phyloP scores from a whole-genome alignment of 2,797 vertebrate species.

The Aulostomus chinensis region DNA sequence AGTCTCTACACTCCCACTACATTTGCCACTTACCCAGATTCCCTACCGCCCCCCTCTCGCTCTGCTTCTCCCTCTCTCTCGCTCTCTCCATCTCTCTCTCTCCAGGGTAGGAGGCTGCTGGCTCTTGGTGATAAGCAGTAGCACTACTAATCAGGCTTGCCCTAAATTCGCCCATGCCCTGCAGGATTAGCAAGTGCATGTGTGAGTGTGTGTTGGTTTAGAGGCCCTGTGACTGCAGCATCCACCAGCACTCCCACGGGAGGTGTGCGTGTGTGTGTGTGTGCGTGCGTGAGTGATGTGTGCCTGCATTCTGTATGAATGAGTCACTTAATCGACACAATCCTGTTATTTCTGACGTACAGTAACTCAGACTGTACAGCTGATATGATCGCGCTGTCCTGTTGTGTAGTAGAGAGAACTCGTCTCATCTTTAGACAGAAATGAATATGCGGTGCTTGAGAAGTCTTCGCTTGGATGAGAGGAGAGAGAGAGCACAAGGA shows the following conservation, averaged over 20 bases:
- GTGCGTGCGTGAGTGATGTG: neutral
- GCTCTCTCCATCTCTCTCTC: conserved; percentile 20
- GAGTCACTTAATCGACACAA: conserved; percentile 48
- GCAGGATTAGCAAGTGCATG: conserved; percentile 72
- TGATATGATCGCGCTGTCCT: conserved; percentile 8
- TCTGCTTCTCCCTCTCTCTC: neutral
- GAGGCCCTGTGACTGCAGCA: conserved; percentile 35
- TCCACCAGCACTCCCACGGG: conserved; percentile 24
- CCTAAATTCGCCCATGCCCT: conserved; percentile 81
- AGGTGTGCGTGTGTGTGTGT: conserved; percentile 29
- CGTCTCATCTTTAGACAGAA: neutral
- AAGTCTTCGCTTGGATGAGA: too few species aligned
- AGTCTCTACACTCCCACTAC: conserved; percentile 36
- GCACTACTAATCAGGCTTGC: conserved; percentile 83
- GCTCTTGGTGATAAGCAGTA: conserved; percentile 75
- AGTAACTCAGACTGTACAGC: conserved; percentile 43
- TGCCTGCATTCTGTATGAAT: conserved; percentile 30
- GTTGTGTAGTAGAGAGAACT: conserved; percentile 27
- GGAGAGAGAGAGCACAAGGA: too few species aligned
- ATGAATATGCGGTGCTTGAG: too few species aligned
- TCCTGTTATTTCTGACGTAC: conserved; percentile 48
- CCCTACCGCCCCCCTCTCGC: conserved; percentile 3
- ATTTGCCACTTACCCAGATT: conserved; percentile 18
- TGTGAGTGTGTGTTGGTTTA: conserved; percentile 40
- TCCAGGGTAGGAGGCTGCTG: conserved; percentile 42